phyloP scores from a whole-genome alignment of 2,888 invertebrate genomes.

The Phortica magna region DNA sequence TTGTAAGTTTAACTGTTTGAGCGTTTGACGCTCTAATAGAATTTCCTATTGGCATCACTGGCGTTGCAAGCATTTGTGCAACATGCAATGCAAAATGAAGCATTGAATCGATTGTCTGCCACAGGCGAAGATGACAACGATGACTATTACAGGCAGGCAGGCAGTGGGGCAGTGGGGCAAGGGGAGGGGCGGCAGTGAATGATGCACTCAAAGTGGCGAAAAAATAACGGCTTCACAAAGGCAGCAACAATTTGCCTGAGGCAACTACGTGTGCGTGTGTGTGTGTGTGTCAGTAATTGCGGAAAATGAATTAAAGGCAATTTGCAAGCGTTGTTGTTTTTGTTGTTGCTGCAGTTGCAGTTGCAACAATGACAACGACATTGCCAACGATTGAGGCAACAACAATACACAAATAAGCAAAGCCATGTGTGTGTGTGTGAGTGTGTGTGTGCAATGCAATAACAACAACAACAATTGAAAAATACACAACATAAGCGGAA shows the following conservation, averaged over 20 bases:
- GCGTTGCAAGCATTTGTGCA: background rate
- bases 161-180: constrained; percentile 37
- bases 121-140: background rate
- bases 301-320: constrained; percentile 67
- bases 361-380: constrained; percentile 37
- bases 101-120: background rate
- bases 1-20: background rate
- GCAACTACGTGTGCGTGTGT: background rate
- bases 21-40: background rate
- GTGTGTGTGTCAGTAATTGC: constrained; percentile 55
- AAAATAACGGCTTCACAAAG: constrained; percentile 29
- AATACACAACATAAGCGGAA: constrained; percentile 8
- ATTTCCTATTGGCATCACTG: constrained; percentile 4
- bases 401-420: constrained; percentile 46
- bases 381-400: constrained; percentile 24
- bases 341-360: constrained; percentile 26
- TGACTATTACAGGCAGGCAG: constrained; percentile 59
- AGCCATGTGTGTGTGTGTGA: background rate
- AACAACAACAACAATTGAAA: background rate
- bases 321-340: constrained; percentile 47
- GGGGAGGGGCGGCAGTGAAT: constrained; percentile 41
- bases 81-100: background rate
- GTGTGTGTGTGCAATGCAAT: background rate
- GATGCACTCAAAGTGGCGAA: constrained; percentile 51
- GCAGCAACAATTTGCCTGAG: background rate